These are phyloP conservation scores for Dromius quadrimaculatus DNA, from an alignment of 2,888 invertebrate species.

Conservation along the genomic window DNA sequence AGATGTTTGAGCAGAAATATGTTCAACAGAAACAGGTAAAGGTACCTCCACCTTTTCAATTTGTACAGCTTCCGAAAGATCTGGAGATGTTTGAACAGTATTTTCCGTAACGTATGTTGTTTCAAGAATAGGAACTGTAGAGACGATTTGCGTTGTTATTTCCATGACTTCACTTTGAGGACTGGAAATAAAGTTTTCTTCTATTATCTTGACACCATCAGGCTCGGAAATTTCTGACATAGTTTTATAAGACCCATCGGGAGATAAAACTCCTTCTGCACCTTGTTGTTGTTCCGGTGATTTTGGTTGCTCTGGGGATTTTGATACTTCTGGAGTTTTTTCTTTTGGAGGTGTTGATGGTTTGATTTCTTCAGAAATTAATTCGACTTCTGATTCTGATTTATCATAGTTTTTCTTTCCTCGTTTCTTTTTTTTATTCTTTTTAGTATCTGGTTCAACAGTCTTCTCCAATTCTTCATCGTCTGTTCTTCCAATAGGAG, in stretches of 20 bases:
- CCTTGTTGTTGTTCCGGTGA: conserved; percentile 65
- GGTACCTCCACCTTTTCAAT: conserved; percentile 63
- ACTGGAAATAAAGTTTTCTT: conserved; percentile 73
- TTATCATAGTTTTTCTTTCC: conserved; percentile 61
- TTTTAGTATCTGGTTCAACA: conserved; percentile 57
- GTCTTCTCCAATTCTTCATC: conserved; percentile 62
- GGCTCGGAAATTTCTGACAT: conserved; percentile 72
- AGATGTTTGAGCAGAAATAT: conserved; percentile 69
- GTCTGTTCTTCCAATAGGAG: conserved; percentile 61
- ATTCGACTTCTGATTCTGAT: conserved; percentile 2
- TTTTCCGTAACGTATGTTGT: conserved; percentile 71
- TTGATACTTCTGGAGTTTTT: conserved; percentile 14
- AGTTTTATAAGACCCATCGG: conserved; percentile 72
- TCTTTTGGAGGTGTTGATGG: conserved; percentile 60
- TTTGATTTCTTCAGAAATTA: conserved; percentile 58
- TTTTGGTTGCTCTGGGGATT: conserved; percentile 41
- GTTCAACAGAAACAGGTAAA: conserved; percentile 63
- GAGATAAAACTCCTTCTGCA: conserved; percentile 68
- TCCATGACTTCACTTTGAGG: conserved; percentile 71
- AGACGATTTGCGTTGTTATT: conserved; percentile 65
- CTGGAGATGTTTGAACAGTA: conserved; percentile 73
- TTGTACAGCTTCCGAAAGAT: conserved; percentile 63
- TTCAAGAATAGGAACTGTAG: conserved; percentile 73
- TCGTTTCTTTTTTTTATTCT: conserved; percentile 63
- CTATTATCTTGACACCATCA: conserved; percentile 74